Conservation (phyloP, 1,140 invertebrate genomes). For the Medauroidea extradentata region DNA sequence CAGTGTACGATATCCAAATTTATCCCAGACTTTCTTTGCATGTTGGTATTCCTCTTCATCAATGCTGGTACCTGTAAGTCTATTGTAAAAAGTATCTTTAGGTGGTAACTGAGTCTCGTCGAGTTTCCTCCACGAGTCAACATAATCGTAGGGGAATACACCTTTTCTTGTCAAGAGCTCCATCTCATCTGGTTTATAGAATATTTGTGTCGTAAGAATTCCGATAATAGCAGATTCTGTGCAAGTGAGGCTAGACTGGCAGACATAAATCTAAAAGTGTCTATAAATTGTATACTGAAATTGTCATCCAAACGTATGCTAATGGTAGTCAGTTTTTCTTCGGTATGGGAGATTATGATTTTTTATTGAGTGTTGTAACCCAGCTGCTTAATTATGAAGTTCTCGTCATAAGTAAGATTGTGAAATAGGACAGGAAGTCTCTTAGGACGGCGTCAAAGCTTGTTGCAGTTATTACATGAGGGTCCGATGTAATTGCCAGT, state of each 20-base stretch:
- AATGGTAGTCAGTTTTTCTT: background rate
- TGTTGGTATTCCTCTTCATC: conserved; percentile 39
- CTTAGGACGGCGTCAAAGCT: background rate
- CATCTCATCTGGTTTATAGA: conserved; percentile 12
- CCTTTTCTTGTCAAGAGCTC: conserved; percentile 26
- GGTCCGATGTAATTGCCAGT: background rate
- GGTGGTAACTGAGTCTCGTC: conserved; percentile 34
- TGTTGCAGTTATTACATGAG: background rate
- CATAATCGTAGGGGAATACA: conserved; percentile 34
- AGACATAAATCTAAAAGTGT: conserved; percentile 33
- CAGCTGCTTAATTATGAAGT: background rate
- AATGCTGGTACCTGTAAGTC: conserved; percentile 30
- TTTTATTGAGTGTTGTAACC: background rate
- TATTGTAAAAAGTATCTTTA: conserved; percentile 38
- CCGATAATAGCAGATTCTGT: conserved; percentile 10
- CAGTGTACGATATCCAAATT: conserved; percentile 39
- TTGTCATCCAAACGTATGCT: background rate
- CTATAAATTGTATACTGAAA: conserved; percentile 28
- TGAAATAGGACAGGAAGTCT: background rate
- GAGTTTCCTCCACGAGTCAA: conserved; percentile 30
- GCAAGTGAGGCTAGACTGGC: conserved; percentile 25
- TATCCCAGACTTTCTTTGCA: conserved; percentile 41
- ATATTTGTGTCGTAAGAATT: background rate
- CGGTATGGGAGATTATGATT: background rate
- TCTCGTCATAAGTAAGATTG: background rate